phyloP scores from a whole-genome alignment of 2,888 invertebrate genomes.

The Dryobota labecula region DNA sequence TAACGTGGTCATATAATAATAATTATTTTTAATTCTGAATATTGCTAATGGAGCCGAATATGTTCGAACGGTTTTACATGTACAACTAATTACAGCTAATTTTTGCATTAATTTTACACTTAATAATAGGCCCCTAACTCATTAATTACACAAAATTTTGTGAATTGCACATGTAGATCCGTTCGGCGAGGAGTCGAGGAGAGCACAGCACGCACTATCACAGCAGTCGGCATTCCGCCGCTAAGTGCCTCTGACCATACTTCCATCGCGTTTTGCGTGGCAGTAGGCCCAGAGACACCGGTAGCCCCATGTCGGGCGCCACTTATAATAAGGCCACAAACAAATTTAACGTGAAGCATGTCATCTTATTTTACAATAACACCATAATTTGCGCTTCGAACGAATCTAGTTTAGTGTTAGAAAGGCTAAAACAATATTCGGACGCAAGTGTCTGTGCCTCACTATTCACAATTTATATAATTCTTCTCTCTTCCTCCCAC shows the following conservation, averaged over 20 bases:
- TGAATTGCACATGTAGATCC: constrained; percentile 73
- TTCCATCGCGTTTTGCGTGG: constrained; percentile 39
- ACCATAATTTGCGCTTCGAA: constrained; percentile 80
- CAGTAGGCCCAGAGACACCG: constrained; percentile 69
- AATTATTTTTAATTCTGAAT: constrained; percentile 60
- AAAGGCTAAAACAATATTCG: constrained; percentile 76
- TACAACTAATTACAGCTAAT: constrained; percentile 73
- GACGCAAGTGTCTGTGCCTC: constrained; percentile 83
- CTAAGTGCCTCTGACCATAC: constrained; percentile 72
- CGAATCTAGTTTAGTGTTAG: constrained; percentile 70
- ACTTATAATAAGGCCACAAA: constrained; percentile 89
- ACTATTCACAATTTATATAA: constrained; percentile 60
- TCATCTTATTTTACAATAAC: constrained; percentile 77
- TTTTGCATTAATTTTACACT: constrained; percentile 75
- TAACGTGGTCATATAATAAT: constrained; percentile 46
- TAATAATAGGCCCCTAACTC: constrained; percentile 83
- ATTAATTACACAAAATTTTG: constrained; percentile 67
- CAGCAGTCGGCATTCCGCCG: constrained; percentile 83
- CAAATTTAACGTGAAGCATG: constrained; percentile 85
- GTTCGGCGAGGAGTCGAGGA: constrained; percentile 77
- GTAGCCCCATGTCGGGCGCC: constrained; percentile 83
- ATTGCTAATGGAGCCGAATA: constrained; percentile 67
- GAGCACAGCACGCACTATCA: constrained; percentile 89
- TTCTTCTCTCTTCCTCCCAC: constrained; percentile 38
- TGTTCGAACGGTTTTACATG: constrained; percentile 74